phyloP scores from a whole-genome alignment of 2,113 vertebrate genomes.

The Camelus bactrianus region DNA sequence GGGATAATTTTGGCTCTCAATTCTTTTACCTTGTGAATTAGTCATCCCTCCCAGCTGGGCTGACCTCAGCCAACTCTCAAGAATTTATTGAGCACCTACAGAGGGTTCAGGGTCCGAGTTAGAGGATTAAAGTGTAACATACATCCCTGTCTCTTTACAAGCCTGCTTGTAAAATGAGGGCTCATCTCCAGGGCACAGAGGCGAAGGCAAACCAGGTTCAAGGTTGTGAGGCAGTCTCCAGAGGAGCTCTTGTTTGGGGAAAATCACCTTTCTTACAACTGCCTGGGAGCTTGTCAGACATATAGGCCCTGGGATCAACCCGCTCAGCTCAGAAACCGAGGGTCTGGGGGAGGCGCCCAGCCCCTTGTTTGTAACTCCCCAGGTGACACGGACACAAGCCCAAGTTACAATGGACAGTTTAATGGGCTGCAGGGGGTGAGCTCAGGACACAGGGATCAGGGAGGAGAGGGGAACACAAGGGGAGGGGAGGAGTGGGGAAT shows the following conservation, averaged over 20 bases:
- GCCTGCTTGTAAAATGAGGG: background rate
- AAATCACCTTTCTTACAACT: background rate
- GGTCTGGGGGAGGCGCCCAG: too few relatives aligned
- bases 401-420: background rate
- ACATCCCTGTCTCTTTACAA: background rate
- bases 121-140: background rate
- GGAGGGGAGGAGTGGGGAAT: rapidly evolving
- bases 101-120: background rate
- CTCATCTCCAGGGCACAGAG: background rate
- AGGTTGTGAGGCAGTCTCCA: background rate
- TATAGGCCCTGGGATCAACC: background rate
- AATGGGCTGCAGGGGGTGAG: background rate
- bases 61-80: background rate
- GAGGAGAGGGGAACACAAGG: background rate
- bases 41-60: slow-evolving; percentile 10
- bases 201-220: background rate
- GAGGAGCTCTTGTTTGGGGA: background rate
- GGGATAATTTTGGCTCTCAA: background rate
- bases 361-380: background rate
- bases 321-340: background rate
- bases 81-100: background rate
- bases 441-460: background rate
- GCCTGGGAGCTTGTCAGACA: background rate
- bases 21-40: slow-evolving; percentile 33
- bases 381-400: background rate